Evolutionary conservation across 2,888 invertebrate genomes (phyloP), one percentile per base, ranked within the genome.

Genomic region (Crocallis elinguaria): DNA sequence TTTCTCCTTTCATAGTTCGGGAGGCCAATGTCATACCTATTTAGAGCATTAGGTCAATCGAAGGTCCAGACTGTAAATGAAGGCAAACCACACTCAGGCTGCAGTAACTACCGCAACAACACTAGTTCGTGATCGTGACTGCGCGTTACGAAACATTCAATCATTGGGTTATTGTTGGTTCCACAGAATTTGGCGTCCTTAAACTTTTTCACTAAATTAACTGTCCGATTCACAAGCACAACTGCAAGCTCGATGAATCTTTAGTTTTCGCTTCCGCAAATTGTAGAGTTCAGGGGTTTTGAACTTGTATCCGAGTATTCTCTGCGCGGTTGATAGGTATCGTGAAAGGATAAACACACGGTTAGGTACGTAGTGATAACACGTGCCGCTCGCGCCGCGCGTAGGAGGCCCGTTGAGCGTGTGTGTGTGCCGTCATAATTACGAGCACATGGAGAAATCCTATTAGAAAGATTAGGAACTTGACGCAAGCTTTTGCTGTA

Each of bases 371-470:
- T 59, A 66, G 64, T 67, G 69, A 72, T 73, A 75, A 74, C 81
- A 80, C 80, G 77, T 80, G 82, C 66, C 71, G 52, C 53, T 53
- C 17, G 52, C 51, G 39, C 43, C 3, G 16, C 51, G 69, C 71
- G 74, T 70, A 67, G 69, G 71, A 63, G 67, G 59, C 43, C 42
- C 36, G 25, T 55, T 59, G 57, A 61, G 64, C 66, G 64, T 62
- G 57, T 62, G 57, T 62, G 59, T 62, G 54, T 49, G 56, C 53
- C 38, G 33, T 66, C 64, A 56, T 57, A 67, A 65, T 65, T 57
- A 63, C 64, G 60, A 68, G 66, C 64, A 66, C 63, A 69, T 69
- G 66, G 67, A 66, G 64, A 75, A 76, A 79, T 76, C 74, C 66
- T 74, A 76, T 75, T 75, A 73, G 63, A 64, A 66, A 70, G 66